phyloP scores from a whole-genome alignment of 1,140 invertebrate species.

The Papilio polyxenes region DNA sequence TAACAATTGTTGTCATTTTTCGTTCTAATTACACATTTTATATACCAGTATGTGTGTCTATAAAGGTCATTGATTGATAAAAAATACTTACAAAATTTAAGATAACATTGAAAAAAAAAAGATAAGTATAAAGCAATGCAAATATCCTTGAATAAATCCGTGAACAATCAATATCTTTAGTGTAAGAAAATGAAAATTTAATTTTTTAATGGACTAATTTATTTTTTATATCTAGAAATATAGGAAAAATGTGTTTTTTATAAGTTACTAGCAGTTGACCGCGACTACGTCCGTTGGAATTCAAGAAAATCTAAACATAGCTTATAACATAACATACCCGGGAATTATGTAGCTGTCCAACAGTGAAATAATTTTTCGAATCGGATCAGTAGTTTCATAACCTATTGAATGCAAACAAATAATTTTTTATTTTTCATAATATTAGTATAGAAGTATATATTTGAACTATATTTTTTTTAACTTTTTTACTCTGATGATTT shows the following conservation, averaged over 20 bases:
- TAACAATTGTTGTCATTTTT: too few relatives aligned
- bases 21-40: background rate
- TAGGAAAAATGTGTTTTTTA: background rate
- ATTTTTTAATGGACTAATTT: background rate
- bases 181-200: background rate
- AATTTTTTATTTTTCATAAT: too few relatives aligned
- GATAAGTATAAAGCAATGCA: background rate
- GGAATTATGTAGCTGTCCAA: too few relatives aligned
- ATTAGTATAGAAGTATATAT: background rate
- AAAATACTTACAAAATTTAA: background rate
- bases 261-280: background rate
- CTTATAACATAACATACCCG: background rate
- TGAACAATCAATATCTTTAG: background rate
- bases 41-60: background rate
- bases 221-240: background rate
- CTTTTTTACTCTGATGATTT: background rate
- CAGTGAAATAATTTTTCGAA: too few relatives aligned
- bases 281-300: too few relatives aligned
- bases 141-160: background rate
- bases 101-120: background rate
- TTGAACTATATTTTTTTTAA: background rate
- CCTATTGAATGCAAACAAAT: too few relatives aligned
- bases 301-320: too few relatives aligned
- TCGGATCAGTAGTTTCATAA: too few relatives aligned
- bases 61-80: slow-evolving; percentile 18